Evolutionary conservation across 2,888 invertebrate genomes (phyloP).

Genomic region (Cephus sareptanus): DNA sequence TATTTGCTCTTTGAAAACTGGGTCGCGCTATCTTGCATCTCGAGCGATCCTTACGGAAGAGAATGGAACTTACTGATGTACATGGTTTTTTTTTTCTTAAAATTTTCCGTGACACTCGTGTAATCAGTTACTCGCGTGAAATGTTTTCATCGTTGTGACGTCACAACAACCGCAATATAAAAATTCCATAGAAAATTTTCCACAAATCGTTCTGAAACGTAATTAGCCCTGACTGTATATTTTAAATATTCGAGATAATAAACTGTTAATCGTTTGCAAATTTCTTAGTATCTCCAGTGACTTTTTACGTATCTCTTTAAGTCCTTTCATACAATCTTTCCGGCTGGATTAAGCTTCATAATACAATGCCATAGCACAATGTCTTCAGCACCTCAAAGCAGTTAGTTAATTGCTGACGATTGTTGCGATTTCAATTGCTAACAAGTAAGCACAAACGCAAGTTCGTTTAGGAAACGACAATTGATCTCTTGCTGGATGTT

Average conservation of each 20-base stretch:
- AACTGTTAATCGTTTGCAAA: no score
- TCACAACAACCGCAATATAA: not conserved
- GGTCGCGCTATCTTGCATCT: conserved; percentile 26
- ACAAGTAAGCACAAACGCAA: not conserved
- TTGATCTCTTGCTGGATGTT: not conserved
- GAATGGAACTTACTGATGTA: not conserved
- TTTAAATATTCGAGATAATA: no score
- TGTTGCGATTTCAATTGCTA: not conserved
- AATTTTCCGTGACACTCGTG: not conserved
- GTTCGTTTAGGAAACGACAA: not conserved
- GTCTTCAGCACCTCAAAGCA: not conserved
- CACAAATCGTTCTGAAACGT: not conserved
- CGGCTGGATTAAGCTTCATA: not conserved
- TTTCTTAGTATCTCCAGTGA: no score
- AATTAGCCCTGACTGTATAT: not conserved
- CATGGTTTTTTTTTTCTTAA: not conserved
- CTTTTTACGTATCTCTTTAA: no score
- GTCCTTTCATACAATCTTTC: no score
- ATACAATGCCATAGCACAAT: not conserved
- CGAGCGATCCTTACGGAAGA: not conserved
- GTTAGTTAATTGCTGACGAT: not conserved
- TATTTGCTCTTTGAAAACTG: conserved; percentile 47
- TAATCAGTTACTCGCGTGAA: not conserved
- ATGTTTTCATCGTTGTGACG: not conserved
- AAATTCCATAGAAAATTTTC: not conserved